Conservation (phyloP, 2,797 vertebrate species). For the Alectoris magna region DNA sequence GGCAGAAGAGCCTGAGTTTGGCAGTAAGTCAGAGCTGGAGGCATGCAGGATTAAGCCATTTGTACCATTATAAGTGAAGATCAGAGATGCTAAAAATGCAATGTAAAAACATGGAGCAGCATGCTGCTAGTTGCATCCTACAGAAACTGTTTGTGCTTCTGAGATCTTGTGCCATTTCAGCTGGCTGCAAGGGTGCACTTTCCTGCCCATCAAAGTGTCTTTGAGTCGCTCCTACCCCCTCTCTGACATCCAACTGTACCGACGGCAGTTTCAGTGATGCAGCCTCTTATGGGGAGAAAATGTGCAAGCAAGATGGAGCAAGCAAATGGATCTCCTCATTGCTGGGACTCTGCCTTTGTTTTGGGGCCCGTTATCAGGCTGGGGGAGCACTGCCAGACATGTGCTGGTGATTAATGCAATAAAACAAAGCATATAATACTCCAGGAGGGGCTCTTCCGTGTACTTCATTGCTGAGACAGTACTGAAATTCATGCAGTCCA, state of each 20-base stretch:
- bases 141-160: background rate
- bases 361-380: background rate
- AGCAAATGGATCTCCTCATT: background rate
- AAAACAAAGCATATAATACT: too few relatives aligned
- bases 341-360: background rate
- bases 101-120: background rate
- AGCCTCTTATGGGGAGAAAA: background rate
- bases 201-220: background rate
- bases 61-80: background rate
- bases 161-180: background rate
- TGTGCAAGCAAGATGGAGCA: background rate
- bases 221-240: background rate
- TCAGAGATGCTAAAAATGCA: too few relatives aligned
- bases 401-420: too few relatives aligned
- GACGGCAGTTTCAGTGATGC: background rate
- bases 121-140: background rate
- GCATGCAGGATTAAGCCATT: accelerated
- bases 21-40: background rate
- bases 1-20: background rate
- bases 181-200: background rate
- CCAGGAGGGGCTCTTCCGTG: too few relatives aligned
- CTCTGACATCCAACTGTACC: background rate
- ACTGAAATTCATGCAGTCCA: too few relatives aligned
- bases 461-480: too few relatives aligned
- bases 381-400: too few relatives aligned